A percentile compares a stretch with the other conserved stretches of the same genome.
Conservation (phyloP, 2,113 vertebrate genomes). For the Bagarius yarrelli region DNA sequence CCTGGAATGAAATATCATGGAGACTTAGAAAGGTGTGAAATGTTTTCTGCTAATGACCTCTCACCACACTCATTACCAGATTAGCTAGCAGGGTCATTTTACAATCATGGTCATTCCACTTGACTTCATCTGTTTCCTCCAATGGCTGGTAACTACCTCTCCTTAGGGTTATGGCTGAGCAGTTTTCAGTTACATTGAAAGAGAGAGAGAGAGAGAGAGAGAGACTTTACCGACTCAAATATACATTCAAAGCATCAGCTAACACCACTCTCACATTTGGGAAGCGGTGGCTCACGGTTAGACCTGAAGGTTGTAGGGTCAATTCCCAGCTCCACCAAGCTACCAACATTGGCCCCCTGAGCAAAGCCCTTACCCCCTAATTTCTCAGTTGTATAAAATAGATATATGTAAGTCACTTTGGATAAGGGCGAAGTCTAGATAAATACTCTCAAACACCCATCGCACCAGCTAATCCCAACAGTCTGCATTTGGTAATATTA, state of each 20-base stretch:
- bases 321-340: too few relatives aligned
- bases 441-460: neutral
- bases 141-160: neutral
- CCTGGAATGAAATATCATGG: constrained; percentile 15
- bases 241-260: neutral
- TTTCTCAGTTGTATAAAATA: too few relatives aligned
- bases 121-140: constrained; percentile 14
- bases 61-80: constrained; percentile 21
- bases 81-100: neutral
- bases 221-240: neutral
- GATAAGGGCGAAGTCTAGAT: too few relatives aligned
- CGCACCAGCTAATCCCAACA: neutral
- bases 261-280: too few relatives aligned
- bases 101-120: constrained; percentile 7
- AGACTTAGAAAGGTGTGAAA: constrained; percentile 44
- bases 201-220: neutral
- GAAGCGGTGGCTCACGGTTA: too few relatives aligned
- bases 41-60: constrained; percentile 35
- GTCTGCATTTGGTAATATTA: too few relatives aligned
- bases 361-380: too few relatives aligned
- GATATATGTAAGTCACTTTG: too few relatives aligned
- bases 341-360: too few relatives aligned
- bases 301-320: too few relatives aligned
- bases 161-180: neutral
- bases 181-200: neutral